These are phyloP conservation scores for Margaritifera margaritifera DNA, from an alignment of 2,888 invertebrate genomes.

Conservation along the genomic window DNA sequence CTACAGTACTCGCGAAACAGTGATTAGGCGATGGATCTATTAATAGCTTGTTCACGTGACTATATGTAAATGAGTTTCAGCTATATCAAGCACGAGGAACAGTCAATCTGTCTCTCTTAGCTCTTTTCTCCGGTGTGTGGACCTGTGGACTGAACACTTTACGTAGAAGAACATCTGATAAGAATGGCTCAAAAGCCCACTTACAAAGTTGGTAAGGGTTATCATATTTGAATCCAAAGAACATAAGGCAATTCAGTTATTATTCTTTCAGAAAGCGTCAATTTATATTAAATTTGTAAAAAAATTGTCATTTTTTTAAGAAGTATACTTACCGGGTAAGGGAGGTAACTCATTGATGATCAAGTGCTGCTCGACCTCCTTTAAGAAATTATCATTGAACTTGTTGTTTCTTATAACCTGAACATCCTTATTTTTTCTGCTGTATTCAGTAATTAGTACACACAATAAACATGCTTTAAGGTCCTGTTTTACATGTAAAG, in stretches of 20 bases:
- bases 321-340: neutral
- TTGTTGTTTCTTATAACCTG: no score
- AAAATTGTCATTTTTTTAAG: neutral
- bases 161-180: neutral
- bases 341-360: no score
- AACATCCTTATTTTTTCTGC: no score
- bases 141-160: no score
- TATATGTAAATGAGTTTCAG: constrained; percentile 10
- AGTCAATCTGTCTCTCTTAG: constrained; percentile 20
- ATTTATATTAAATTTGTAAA: neutral
- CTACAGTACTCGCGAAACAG: no score
- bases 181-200: constrained; percentile 53
- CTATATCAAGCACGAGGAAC: constrained; percentile 4
- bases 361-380: no score
- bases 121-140: neutral
- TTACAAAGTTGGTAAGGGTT: constrained; percentile 64
- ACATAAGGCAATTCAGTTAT: neutral
- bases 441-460: no score
- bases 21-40: neutral
- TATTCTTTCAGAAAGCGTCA: neutral
- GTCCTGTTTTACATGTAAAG: no score
- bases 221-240: constrained; percentile 2
- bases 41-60: constrained; percentile 15
- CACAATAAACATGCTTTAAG: no score
- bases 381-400: no score